Conservation (phyloP, 2,113 vertebrate species). For the Reinhardtius hippoglossoides region DNA sequence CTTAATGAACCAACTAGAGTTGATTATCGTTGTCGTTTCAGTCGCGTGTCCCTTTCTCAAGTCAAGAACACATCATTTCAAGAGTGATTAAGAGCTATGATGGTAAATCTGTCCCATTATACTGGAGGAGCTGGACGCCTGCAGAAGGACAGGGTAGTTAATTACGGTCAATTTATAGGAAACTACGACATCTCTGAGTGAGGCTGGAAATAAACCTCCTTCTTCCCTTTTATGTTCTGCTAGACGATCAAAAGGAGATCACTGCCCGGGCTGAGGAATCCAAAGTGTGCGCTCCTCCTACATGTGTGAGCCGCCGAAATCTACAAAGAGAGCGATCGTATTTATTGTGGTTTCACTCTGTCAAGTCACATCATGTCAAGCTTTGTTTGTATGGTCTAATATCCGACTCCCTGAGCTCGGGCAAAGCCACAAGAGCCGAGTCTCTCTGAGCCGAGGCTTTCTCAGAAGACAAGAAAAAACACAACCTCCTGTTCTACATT, state of each 20-base stretch:
- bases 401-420: constrained; percentile 33
- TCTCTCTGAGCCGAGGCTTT: constrained; percentile 21
- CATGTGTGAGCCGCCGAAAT: constrained; percentile 30
- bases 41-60: background rate
- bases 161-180: background rate
- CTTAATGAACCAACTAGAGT: background rate
- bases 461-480: background rate
- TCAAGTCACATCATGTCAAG: constrained; percentile 38
- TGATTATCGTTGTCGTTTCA: background rate
- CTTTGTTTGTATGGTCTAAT: constrained; percentile 33
- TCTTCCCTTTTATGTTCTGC: background rate
- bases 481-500: background rate
- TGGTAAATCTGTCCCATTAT: too few relatives aligned
- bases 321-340: constrained; percentile 26
- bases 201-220: background rate
- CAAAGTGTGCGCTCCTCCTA: constrained; percentile 23
- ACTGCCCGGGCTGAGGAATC: background rate
- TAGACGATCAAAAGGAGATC: constrained; percentile 9
- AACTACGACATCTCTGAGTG: background rate
- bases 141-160: too few relatives aligned
- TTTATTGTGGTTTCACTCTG: constrained; percentile 41
- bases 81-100: too few relatives aligned
- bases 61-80: background rate
- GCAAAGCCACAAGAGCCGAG: background rate
- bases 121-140: too few relatives aligned